Evolutionary conservation across 2,888 invertebrate genomes (phyloP), one percentile per base, ranked within the genome.

Genomic region (Lydus trimaculatus): DNA sequence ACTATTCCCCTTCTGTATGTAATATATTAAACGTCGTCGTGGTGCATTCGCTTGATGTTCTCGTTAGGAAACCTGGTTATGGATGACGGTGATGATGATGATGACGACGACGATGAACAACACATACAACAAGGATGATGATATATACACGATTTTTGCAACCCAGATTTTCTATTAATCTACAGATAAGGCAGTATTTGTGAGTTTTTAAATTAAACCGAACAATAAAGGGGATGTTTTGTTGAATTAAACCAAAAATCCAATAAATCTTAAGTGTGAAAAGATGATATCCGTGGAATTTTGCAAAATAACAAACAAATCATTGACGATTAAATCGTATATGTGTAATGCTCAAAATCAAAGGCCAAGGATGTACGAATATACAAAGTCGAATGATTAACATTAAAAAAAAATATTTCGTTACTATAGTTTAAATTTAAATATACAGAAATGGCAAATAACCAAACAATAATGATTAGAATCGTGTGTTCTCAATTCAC

Each of bases 51-150:
- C 65, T 63, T 61, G 59, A 48, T 62, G 71, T 66, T 68, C 71
- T 71, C 71, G 68, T 67, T 71, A 66, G 64, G 64, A 71, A 71
- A 71, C 71, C 71, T 71, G 71, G 71, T 71, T 71, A 68, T 65
- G 61, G 52, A 48, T 31, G 70, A 62, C 39, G 33, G 8, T 33
- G 11, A 33, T 33, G 33, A 33, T 33, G 33, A 33, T 33, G 33
- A 33, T 33, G 33, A 33, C 33, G 8, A 33, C 33, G 7, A 33
- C 1, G 11, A 9, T n/a, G n/a, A n/a, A n/a, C n/a, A n/a, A n/a
- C n/a, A n/a, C n/a, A n/a, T n/a, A n/a, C 33, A 11, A 33, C 33
- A 33, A 33, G 11, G 11, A 9, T n/a, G n/a, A n/a, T n/a, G n/a
- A 7, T 9, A 11, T 2, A 33, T 33, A 3, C 4, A 3, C 28